Percentiles rank a stretch among this genome's conserved stretches.
phyloP scores from a whole-genome alignment of 2,797 vertebrate genomes.

The Artibeus lituratus region DNA sequence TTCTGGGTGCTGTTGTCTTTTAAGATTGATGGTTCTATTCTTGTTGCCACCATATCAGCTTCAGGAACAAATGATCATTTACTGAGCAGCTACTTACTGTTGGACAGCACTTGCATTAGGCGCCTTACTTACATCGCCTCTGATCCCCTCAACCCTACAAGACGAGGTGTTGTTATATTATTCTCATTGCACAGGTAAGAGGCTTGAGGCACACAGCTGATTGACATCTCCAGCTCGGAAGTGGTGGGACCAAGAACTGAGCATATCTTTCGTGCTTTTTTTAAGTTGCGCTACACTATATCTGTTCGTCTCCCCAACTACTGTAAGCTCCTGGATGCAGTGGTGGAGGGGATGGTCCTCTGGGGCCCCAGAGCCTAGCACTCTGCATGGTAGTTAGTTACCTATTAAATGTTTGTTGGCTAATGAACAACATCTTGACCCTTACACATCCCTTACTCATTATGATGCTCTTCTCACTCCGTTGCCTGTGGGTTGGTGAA shows the following conservation, averaged over 20 bases:
- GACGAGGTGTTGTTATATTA: neutral
- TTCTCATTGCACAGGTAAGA: neutral
- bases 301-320: neutral
- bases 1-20: neutral
- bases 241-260: neutral
- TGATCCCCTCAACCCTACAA: neutral
- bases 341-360: neutral
- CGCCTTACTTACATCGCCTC: neutral
- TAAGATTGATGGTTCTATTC: neutral
- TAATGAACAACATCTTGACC: neutral
- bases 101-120: neutral
- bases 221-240: neutral
- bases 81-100: neutral
- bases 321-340: no score
- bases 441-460: neutral
- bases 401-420: neutral
- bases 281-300: rapidly evolving
- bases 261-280: neutral
- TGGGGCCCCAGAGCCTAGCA: neutral
- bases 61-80: neutral
- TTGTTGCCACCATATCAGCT: neutral
- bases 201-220: neutral
- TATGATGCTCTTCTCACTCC: neutral
- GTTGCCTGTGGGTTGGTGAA: neutral
- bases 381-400: neutral